Percentiles rank a stretch among this genome's conserved stretches.
Evolutionary conservation across 2,888 invertebrate species (phyloP).

Genomic region (Tetragonula carbonaria): DNA sequence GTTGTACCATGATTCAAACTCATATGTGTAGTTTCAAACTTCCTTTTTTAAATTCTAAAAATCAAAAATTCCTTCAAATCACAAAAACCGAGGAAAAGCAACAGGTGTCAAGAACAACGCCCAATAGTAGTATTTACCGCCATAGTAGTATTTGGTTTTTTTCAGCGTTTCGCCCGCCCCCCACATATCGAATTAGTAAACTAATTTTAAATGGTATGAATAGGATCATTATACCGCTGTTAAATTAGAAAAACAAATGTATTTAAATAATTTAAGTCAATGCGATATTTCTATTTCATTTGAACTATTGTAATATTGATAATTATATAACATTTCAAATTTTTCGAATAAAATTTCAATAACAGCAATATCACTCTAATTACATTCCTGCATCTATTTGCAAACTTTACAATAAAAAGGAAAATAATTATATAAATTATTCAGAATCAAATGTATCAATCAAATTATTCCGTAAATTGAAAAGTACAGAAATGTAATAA

Average conservation of each 20-base stretch:
- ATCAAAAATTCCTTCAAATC: slow-evolving; percentile 16
- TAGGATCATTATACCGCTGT: background rate
- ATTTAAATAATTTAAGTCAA: background rate
- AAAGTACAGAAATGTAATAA: background rate
- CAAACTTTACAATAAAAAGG: background rate
- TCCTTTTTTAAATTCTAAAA: background rate
- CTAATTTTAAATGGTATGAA: background rate
- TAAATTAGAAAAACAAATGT: background rate
- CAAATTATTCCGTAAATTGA: background rate
- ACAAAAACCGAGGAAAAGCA: slow-evolving; percentile 54
- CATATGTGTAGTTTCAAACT: background rate
- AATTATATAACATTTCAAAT: background rate
- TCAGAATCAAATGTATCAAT: background rate
- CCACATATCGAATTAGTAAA: background rate
- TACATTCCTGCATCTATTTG: background rate
- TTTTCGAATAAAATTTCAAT: background rate
- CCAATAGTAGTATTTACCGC: slow-evolving; percentile 68
- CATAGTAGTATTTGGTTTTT: slow-evolving; percentile 47
- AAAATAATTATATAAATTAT: slow-evolving; percentile 62
- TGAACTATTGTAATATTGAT: background rate
- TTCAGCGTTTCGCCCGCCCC: background rate
- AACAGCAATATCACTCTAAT: background rate
- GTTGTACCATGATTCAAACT: slow-evolving; percentile 37
- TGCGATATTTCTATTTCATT: background rate
- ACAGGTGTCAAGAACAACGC: slow-evolving; percentile 75